A percentile compares a stretch with the other conserved stretches of the same genome.
Conservation (phyloP, 2,113 vertebrate species). For the Pelmatolapia mariae region DNA sequence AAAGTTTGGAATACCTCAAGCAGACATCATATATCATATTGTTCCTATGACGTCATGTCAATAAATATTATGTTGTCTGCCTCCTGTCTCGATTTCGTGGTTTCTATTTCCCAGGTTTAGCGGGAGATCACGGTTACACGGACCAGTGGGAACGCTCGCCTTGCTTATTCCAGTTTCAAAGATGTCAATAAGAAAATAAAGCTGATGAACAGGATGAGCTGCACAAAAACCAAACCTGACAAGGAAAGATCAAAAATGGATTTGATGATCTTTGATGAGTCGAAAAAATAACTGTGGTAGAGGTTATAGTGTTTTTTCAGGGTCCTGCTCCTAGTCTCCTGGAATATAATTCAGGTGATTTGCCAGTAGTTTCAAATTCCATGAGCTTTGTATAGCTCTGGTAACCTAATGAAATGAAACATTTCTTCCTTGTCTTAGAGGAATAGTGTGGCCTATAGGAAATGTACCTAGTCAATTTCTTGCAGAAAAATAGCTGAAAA, state of each 20-base stretch:
- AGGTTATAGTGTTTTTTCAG: not conserved
- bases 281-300: not conserved
- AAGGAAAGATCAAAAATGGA: not conserved
- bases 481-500: not conserved
- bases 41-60: conserved; percentile 10
- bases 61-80: conserved; percentile 52
- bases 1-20: not conserved
- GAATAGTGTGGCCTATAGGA: not conserved
- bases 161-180: not conserved
- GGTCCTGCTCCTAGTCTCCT: not conserved
- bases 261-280: not conserved
- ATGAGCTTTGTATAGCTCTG: not conserved
- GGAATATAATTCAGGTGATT: not conserved
- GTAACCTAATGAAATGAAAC: not conserved
- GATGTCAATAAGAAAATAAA: conserved; percentile 34
- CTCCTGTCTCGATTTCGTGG: conserved; percentile 14
- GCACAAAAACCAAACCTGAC: not conserved
- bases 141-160: not conserved
- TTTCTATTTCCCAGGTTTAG: conserved; percentile 55
- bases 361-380: not conserved
- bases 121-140: conserved; percentile 54
- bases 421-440: not conserved
- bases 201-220: not conserved
- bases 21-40: conserved; percentile 19
- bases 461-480: not conserved